Percentiles rank a stretch among this genome's conserved stretches.
These are phyloP conservation scores for Lottia gigantea DNA, from an alignment of 2,888 invertebrate genomes.

Conservation along the genomic window DNA sequence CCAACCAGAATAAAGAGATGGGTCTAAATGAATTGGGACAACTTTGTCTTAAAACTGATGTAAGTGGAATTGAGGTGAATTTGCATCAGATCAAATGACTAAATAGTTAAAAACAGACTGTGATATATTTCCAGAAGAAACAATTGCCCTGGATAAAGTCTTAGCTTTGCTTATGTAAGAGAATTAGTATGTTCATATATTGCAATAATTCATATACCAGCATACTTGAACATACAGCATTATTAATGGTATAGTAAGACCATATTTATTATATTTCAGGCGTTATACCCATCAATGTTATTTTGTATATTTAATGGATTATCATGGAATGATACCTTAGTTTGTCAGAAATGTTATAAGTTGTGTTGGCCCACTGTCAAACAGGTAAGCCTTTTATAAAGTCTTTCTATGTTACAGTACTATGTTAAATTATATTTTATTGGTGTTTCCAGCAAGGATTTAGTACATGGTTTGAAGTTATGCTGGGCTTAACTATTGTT, in stretches of 20 bases:
- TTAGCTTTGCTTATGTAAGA: too few species aligned
- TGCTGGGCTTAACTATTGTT: too few species aligned
- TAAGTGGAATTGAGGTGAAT: too few species aligned
- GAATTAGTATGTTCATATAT: too few species aligned
- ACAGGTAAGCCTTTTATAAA: constrained; percentile 52
- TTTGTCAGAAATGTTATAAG: constrained; percentile 83
- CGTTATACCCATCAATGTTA: constrained; percentile 56
- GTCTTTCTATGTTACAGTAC: too few species aligned
- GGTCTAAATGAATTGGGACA: constrained; percentile 85
- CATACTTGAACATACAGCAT: too few species aligned
- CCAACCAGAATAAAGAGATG: constrained; percentile 62
- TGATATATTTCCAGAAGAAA: too few species aligned
- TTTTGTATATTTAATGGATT: constrained; percentile 72
- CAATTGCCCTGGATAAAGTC: too few species aligned
- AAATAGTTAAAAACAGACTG: too few species aligned
- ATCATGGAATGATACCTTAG: constrained; percentile 88
- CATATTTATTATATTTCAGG: constrained; percentile 41
- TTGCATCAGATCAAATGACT: too few species aligned
- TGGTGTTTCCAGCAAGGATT: background rate
- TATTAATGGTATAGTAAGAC: too few species aligned
- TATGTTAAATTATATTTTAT: background rate
- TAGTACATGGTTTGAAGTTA: background rate
- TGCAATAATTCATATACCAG: too few species aligned
- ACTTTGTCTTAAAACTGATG: constrained; percentile 72
- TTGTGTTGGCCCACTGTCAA: constrained; percentile 77